Evolutionary conservation across 2,797 vertebrate species (phyloP).

Genomic region (Oryzias dopingdopingensis): DNA sequence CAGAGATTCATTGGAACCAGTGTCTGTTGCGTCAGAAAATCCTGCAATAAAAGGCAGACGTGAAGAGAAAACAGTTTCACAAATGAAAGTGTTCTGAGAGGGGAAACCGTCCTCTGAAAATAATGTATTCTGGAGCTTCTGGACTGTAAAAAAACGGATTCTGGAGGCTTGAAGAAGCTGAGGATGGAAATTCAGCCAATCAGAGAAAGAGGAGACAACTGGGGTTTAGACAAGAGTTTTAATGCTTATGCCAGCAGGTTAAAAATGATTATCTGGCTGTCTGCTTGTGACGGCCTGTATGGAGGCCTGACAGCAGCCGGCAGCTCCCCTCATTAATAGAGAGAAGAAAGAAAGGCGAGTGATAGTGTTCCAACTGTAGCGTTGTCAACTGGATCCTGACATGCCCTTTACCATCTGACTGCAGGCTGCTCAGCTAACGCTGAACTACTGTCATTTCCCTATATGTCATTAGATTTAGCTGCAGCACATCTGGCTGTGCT

Average conservation of each 20-base stretch:
- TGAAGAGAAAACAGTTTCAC: too few relatives aligned
- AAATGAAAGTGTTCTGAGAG: too few relatives aligned
- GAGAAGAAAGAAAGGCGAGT: slow-evolving; percentile 10
- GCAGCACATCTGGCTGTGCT: slow-evolving; percentile 26
- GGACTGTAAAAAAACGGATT: slow-evolving; percentile 44
- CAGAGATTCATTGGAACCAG: too few relatives aligned
- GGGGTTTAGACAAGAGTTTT: slow-evolving; percentile 51
- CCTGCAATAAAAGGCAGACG: too few relatives aligned
- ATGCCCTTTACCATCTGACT: slow-evolving; percentile 51
- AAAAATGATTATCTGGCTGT: slow-evolving; percentile 76
- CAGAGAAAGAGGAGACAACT: slow-evolving; percentile 4
- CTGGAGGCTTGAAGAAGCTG: slow-evolving; percentile 12
- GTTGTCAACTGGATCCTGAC: slow-evolving; percentile 53
- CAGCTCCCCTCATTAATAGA: slow-evolving; percentile 58
- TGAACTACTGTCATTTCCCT: slow-evolving; percentile 41
- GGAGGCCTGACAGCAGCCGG: slow-evolving; percentile 62
- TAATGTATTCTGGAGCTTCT: slow-evolving; percentile 50
- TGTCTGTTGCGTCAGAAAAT: too few relatives aligned
- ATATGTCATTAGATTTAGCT: slow-evolving; percentile 45
- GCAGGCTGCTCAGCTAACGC: slow-evolving; percentile 46
- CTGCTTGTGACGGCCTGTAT: slow-evolving; percentile 56
- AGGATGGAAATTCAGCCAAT: slow-evolving; percentile 1
- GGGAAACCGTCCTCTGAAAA: slow-evolving; percentile 45
- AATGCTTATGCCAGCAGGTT: slow-evolving; percentile 80
- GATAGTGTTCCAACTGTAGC: slow-evolving; percentile 33